Evolutionary conservation across 1,140 invertebrate genomes (phyloP).

Genomic region (Drosophila suzukii): DNA sequence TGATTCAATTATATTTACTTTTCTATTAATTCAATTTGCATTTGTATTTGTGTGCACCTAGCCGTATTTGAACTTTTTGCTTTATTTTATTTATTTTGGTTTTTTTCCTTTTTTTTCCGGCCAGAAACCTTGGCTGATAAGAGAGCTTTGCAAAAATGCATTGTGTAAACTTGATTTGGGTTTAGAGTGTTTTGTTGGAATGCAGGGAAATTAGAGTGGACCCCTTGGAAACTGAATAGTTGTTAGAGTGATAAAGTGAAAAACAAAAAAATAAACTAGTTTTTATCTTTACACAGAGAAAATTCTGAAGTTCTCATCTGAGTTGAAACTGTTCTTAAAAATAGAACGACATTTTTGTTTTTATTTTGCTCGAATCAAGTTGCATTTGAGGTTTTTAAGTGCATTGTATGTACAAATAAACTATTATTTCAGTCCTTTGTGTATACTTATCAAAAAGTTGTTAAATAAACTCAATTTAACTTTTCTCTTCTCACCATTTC

Average conservation of each 20-base stretch:
- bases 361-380: no score
- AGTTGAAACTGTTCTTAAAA: no score
- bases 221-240: neutral
- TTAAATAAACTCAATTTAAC: no score
- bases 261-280: neutral
- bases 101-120: neutral
- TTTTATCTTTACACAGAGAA: no score
- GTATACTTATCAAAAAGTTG: no score
- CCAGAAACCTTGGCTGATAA: conserved; percentile 27
- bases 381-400: no score
- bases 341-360: no score
- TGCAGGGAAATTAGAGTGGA: conserved; percentile 24
- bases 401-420: no score
- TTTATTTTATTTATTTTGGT: conserved; percentile 10
- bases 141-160: conserved; percentile 27
- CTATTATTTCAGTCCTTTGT: no score
- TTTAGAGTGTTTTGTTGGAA: conserved; percentile 6
- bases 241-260: neutral
- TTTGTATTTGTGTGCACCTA: neutral
- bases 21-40: conserved; percentile 26
- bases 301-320: no score
- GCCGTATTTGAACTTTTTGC: conserved; percentile 5
- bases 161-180: conserved; percentile 35
- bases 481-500: no score
- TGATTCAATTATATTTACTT: conserved; percentile 41